Evolutionary conservation across 1,140 invertebrate species (phyloP), one percentile per base, ranked within the genome.

Genomic region (Apis laboriosa): DNA sequence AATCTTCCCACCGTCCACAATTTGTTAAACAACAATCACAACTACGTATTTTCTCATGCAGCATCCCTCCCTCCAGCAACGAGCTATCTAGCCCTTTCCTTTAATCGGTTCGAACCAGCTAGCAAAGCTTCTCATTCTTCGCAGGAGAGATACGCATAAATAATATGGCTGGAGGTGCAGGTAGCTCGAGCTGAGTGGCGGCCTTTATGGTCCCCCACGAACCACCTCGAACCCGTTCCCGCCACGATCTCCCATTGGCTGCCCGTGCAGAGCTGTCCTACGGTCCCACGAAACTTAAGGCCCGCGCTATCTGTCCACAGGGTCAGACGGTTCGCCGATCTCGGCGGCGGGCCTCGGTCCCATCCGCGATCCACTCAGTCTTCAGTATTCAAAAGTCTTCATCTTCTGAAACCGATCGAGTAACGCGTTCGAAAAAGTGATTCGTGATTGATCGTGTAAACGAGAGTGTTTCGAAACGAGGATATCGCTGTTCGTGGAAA

Each of bases 181-280:
- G 70, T 81, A 73, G 58, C 63, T 75, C 24, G 56, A 49, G 63
- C 61, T 12, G 55, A 60, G 67, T 43, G 58, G 53, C 24, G 64
- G 68, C 55, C 77, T 77, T 83, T 67, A 75, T 19, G 61, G 51
- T 76, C 85, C 84, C 85, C 88, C 77, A 85, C 78, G 84, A 86
- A 87, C 83, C 80, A 66, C 72, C 81, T 78, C 75, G 85, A 90
- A 86, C 90, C 85, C 86, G 90, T 90, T 90, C 86, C 75, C 71
- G 68, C 53, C 77, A 58, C 53, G 71, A 60, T 43, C 66, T n/a
- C 83, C 66, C 68, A 91, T 90, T 90, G 90, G 90, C 79, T 83
- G 84, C 12, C 77, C 78, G 77, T 63, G 76, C 58, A 70, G 68
- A 63, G 71, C 75, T 72, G 73, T 68, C 74, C 58, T 67, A 51